Base-by-base conservation (phyloP, 2,113 vertebrate species). In the Regulus satrapa region DNA sequence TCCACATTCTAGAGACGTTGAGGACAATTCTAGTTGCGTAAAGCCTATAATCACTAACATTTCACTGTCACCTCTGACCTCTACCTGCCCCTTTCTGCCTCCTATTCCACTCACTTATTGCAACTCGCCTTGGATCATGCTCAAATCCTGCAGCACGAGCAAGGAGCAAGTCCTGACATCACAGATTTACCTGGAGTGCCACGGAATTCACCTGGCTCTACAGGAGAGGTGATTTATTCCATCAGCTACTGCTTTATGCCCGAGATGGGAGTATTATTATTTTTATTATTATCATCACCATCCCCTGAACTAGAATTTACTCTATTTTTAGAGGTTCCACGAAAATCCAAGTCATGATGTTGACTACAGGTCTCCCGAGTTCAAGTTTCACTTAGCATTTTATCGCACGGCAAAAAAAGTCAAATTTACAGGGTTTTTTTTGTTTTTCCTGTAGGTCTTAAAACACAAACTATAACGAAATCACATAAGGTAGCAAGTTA, bases 351-450 rank as follows among this genome's bases (percentile, higher is more conserved):
- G 18, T 43, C 20, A 25, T 1, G 4, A 34, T 12, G 6, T 10
- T 62, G 29, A 48, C 13, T 56, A 34, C 8, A 59, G 16, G 12
- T 34, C 41, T 62, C 45, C 31, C 1, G 72, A 49, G 72, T 25
- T 76, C 32, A 80, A n/a, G 25, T 49, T 49, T 61, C 26, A 14
- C 48, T 77, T 67, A 23, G 19, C 17, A 36, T 45, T 49, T 58
- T 18, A 85, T 21, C 61, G 31, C 0, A 0, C 0, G 0, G 71
- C 31, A 43, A 59, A 55, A 16, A 36, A 72, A 41, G 5, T 6
- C 62, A 46, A 12, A 40, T 45, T 26, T 23, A 36, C 17, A 69
- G 32, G 9, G 2, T 2, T 13, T 28, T 38, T 59, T n/a, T 46
- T 62, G 25, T 45, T 40, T 40, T 7, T 13, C 5, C 54, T 78